Base-by-base conservation (phyloP, 2,113 vertebrate species). In the Furnarius figulus region DNA sequence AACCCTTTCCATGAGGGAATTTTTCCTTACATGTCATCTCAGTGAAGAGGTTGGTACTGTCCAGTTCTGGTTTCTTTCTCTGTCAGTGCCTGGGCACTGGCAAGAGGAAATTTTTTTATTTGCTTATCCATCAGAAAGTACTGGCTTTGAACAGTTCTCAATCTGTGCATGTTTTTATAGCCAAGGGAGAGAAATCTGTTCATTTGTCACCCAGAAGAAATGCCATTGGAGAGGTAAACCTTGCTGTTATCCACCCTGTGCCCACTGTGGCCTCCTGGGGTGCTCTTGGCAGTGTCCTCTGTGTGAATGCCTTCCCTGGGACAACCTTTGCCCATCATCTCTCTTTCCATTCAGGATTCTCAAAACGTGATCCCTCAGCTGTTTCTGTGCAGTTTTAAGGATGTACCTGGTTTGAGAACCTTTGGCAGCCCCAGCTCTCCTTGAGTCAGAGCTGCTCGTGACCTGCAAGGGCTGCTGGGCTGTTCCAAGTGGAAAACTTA, bases 201-300 rank as follows among this genome's bases (percentile, higher is more conserved):
- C 1, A 1, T 59, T 76, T 65, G 27, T 61, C 72, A 65, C 35
- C 44, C 40, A 56, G 63, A 63, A 39, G 59, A 31, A 65, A 25
- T 14, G 14, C 39, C 31, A 14, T 22, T 7, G 18, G 50, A n/a
- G 50, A 44, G 37, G 16, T 24, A 73, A 68, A 40, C 35, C 9
- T 50, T n/a, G 33, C 30, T 49, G 42, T 66, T 27, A 25, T 37
- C 35, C 31, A 25, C n/a, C 35, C 14, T 30, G 23, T 19, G 56
- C 49, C 49, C 28, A 13, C 25, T 40, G 24, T 56, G 61, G 39
- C 33, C 55, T 49, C 47, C 3, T 4, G 0, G 8, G 3, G 15
- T 61, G 46, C 37, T 65, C 27, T 33, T 22, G 53, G 20, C 53
- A 79, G n/a, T 30, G 42, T 47, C 80, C 35, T 74, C 2, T 2